Evolutionary conservation across 2,888 invertebrate genomes (phyloP).

Genomic region (Lycophotia porphyrea): DNA sequence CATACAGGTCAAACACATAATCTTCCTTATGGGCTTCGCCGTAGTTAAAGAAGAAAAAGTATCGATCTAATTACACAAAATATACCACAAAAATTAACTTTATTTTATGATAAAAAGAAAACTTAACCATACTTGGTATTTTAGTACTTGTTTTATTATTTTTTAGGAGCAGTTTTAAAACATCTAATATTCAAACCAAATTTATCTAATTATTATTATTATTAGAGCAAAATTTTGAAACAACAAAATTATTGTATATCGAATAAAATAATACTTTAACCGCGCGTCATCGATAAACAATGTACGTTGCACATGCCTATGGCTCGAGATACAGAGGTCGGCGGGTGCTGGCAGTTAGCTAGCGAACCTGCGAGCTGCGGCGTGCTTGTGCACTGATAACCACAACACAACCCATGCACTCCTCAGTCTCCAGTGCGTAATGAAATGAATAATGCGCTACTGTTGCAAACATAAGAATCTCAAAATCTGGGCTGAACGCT

Average conservation of each 20-base stretch:
- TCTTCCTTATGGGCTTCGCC: too few species aligned
- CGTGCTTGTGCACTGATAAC: slow-evolving; percentile 37
- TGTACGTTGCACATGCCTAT: slow-evolving; percentile 40
- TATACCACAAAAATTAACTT: too few species aligned
- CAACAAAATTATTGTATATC: background rate
- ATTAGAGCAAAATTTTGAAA: background rate
- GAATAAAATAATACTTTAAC: background rate
- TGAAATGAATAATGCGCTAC: slow-evolving; percentile 27
- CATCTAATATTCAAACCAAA: background rate
- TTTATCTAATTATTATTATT: background rate
- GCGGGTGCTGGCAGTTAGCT: slow-evolving; percentile 57
- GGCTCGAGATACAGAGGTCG: slow-evolving; percentile 67
- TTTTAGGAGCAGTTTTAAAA: background rate
- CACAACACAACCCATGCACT: slow-evolving; percentile 39
- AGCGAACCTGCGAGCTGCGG: slow-evolving; percentile 55
- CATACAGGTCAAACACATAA: too few species aligned
- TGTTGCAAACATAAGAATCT: slow-evolving; percentile 25
- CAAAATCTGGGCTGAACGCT: background rate
- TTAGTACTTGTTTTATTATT: background rate
- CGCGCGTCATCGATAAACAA: slow-evolving; percentile 47
- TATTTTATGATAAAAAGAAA: too few species aligned
- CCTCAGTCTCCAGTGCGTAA: slow-evolving; percentile 29
- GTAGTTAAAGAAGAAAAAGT: too few species aligned
- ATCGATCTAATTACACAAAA: too few species aligned
- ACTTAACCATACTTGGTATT: too few species aligned